Evolutionary conservation across 2,797 vertebrate species (phyloP).

Genomic region (Acridotheres tristis): DNA sequence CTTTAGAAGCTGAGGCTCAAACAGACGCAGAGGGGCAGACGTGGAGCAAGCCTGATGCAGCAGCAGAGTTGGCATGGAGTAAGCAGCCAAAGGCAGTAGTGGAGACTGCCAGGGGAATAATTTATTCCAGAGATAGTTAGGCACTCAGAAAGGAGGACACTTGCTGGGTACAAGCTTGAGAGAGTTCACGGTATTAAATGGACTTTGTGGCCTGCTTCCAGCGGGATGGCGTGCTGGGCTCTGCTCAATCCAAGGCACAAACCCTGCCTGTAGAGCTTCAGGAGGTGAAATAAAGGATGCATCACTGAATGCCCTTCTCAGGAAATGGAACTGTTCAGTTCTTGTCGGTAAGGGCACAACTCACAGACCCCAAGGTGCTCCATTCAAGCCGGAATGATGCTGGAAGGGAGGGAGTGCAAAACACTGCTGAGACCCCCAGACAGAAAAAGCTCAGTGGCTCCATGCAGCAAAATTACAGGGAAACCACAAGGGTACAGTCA

Average conservation of each 20-base stretch:
- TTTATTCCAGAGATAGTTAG: constrained; percentile 20
- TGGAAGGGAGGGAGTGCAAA: neutral
- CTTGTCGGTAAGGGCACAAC: neutral
- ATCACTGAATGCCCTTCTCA: neutral
- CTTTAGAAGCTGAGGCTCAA: neutral
- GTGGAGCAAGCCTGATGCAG: neutral
- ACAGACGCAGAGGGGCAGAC: neutral
- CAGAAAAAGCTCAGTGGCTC: neutral
- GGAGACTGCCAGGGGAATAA: neutral
- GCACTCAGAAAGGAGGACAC: neutral
- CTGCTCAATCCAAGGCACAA: neutral
- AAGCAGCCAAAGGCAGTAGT: neutral
- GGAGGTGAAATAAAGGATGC: neutral
- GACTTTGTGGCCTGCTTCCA: neutral
- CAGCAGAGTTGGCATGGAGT: neutral
- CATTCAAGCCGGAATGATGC: neutral
- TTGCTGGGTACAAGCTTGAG: constrained; percentile 6
- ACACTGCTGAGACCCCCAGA: neutral
- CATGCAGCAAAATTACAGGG: neutral
- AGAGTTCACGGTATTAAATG: constrained; percentile 17
- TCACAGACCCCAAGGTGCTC: neutral
- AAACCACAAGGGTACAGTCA: neutral
- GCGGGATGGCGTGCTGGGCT: rapidly evolving
- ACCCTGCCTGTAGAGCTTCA: neutral
- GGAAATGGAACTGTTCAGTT: neutral